Conservation (phyloP, 2,797 vertebrate species). For the Sebastes matsubarae region DNA sequence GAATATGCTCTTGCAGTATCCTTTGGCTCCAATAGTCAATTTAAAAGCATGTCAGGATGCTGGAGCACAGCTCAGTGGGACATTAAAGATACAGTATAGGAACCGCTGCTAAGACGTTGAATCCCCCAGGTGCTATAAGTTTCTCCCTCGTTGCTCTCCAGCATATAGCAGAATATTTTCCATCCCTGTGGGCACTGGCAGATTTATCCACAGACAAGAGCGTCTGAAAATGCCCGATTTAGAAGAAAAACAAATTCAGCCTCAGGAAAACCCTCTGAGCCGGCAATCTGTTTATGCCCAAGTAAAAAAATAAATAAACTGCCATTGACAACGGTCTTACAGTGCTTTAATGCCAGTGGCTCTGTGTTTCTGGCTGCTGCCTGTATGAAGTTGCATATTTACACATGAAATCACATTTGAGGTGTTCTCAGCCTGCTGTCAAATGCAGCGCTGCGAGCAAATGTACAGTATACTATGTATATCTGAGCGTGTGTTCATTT, state of each 20-base stretch:
- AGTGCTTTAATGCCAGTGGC: slow-evolving; percentile 31
- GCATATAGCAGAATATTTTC: slow-evolving; percentile 45
- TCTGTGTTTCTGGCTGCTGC: slow-evolving; percentile 29
- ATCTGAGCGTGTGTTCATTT: not conserved
- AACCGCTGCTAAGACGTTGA: not conserved
- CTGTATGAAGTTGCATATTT: slow-evolving; percentile 11
- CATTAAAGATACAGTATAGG: slow-evolving; percentile 7
- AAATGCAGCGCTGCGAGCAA: slow-evolving; percentile 1
- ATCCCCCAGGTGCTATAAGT: slow-evolving; percentile 12
- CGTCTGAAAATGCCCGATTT: slow-evolving; percentile 37
- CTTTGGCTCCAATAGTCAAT: not conserved
- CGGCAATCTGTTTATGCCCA: slow-evolving; percentile 56
- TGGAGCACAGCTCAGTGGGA: slow-evolving; percentile 1
- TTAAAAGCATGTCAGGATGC: slow-evolving; percentile 3
- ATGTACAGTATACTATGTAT: not conserved
- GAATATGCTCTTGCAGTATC: not conserved
- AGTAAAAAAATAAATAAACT: slow-evolving; percentile 16
- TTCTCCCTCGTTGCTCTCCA: slow-evolving; percentile 2
- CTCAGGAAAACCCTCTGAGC: slow-evolving; percentile 51
- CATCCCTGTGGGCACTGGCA: slow-evolving; percentile 38
- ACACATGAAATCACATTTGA: slow-evolving; percentile 44
- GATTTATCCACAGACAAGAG: slow-evolving; percentile 52
- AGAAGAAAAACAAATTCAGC: slow-evolving; percentile 54
- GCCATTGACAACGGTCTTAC: slow-evolving; percentile 41
- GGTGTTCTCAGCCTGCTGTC: slow-evolving; percentile 32